Conservation (phyloP, 2,113 vertebrate species). For the Romanogobio albipinnatus region DNA sequence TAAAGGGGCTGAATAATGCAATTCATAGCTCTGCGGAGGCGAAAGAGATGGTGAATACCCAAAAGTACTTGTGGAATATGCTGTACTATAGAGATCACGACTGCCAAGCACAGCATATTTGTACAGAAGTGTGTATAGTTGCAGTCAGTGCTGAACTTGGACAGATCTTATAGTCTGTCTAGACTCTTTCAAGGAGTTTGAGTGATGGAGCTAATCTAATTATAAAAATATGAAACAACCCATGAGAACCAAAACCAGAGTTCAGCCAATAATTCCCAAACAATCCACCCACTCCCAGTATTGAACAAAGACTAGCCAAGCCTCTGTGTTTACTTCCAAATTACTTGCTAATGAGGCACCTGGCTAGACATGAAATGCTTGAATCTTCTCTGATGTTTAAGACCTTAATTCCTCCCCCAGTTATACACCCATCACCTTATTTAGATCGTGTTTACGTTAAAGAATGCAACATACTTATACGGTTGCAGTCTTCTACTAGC, state of each 20-base stretch:
- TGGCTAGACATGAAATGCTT: background rate
- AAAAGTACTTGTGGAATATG: background rate
- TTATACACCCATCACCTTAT: background rate
- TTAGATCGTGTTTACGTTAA: background rate
- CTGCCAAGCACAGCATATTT: slow-evolving; percentile 15
- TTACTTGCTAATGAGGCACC: slow-evolving; percentile 8
- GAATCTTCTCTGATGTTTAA: background rate
- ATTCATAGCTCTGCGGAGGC: background rate
- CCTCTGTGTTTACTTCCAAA: slow-evolving; percentile 4
- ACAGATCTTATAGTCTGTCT: background rate
- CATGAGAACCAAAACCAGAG: background rate
- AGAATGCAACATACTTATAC: background rate
- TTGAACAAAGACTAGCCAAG: background rate
- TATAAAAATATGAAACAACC: slow-evolving; percentile 6
- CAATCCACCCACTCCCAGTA: background rate
- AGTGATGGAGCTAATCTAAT: background rate
- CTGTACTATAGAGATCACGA: background rate
- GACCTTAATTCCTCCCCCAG: background rate
- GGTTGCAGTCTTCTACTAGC: background rate
- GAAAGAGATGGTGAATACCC: background rate
- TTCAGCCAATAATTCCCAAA: slow-evolving; percentile 3
- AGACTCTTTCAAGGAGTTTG: background rate
- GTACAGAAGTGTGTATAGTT: background rate
- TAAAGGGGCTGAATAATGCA: slow-evolving; percentile 3
- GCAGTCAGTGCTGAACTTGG: background rate